Conservation (phyloP, 2,888 invertebrate genomes). For the Diarsia mendica region DNA sequence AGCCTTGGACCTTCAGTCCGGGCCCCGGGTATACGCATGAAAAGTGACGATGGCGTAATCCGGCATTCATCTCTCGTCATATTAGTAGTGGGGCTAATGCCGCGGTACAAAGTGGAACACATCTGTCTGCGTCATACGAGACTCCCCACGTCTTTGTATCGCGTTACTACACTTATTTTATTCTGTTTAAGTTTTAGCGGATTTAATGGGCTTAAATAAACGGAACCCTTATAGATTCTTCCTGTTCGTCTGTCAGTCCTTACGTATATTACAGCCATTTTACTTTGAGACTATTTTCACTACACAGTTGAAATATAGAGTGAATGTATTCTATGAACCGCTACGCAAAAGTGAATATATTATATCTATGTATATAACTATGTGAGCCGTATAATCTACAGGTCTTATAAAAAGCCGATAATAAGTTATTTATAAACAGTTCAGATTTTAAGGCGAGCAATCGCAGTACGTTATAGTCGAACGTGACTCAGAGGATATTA, state of each 20-base stretch:
- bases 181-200: slow-evolving; percentile 11
- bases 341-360: background rate
- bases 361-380: too few species aligned
- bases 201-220: background rate
- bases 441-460: slow-evolving; percentile 47
- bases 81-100: slow-evolving; percentile 82
- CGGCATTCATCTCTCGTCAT: slow-evolving; percentile 84
- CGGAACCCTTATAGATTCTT: background rate
- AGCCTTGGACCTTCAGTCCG: slow-evolving; percentile 45
- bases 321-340: too few species aligned
- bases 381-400: background rate
- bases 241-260: background rate
- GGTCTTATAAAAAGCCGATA: slow-evolving; percentile 20
- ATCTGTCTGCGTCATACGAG: slow-evolving; percentile 75
- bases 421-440: slow-evolving; percentile 51
- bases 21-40: slow-evolving; percentile 58
- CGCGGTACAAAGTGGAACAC: slow-evolving; percentile 78
- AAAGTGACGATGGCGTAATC: slow-evolving; percentile 78
- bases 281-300: background rate
- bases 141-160: slow-evolving; percentile 55
- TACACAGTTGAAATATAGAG: background rate
- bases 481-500: slow-evolving; percentile 54
- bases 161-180: slow-evolving; percentile 16
- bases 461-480: slow-evolving; percentile 49
- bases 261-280: background rate